Conservation (phyloP, 2,797 vertebrate species). For the Lophotriccus pileatus region DNA sequence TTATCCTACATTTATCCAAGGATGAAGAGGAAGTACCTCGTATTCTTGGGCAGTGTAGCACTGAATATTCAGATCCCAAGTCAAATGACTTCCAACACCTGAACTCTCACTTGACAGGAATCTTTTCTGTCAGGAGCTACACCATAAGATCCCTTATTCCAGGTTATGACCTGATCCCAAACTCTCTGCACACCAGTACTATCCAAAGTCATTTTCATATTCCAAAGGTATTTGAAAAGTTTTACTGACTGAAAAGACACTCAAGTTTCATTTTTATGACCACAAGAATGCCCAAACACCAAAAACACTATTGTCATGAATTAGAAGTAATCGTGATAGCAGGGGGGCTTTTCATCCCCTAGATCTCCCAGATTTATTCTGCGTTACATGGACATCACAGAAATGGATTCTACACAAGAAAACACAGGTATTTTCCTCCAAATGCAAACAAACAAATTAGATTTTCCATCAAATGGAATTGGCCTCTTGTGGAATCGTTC, state of each 20-base stretch:
- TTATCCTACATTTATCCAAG: neutral
- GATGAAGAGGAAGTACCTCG: neutral
- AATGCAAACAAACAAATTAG: neutral
- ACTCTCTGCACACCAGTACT: neutral
- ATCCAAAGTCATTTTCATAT: neutral
- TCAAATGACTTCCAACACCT: neutral
- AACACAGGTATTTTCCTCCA: neutral
- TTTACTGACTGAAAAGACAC: neutral
- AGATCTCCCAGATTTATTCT: neutral
- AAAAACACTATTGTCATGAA: neutral
- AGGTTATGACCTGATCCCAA: neutral
- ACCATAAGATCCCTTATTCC: neutral
- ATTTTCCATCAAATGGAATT: neutral
- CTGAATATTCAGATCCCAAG: neutral
- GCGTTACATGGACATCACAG: neutral
- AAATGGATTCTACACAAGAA: neutral
- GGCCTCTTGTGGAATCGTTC: neutral
- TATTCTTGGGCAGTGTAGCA: neutral
- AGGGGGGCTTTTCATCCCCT: neutral
- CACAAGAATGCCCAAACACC: neutral
- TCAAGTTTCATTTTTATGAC: neutral
- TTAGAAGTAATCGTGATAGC: neutral
- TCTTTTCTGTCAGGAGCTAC: neutral
- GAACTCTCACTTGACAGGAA: neutral
- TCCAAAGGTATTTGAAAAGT: neutral